Evolutionary conservation across 2,888 invertebrate genomes (phyloP).

Genomic region (Nasonia oneida): DNA sequence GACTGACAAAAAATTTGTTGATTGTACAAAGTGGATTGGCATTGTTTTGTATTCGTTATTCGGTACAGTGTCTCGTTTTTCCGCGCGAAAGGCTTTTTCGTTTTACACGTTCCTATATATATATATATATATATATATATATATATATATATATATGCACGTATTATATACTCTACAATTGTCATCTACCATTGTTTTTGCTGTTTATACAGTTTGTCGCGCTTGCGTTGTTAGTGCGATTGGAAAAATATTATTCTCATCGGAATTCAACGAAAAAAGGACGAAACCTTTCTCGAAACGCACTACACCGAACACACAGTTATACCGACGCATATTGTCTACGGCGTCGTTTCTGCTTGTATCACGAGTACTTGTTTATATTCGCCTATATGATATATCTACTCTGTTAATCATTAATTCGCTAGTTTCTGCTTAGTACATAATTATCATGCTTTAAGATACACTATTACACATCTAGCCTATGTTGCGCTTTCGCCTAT

Average conservation of each 20-base stretch:
- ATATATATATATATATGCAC: constrained; percentile 43
- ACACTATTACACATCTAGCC: constrained; percentile 52
- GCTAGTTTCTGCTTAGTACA: constrained; percentile 35
- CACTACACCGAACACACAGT: not conserved
- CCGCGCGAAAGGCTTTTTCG: constrained; percentile 57
- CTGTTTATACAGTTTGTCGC: constrained; percentile 42
- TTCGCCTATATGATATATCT: constrained; percentile 54
- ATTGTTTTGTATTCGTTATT: not conserved
- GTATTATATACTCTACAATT: constrained; percentile 46
- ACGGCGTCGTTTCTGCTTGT: constrained; percentile 61
- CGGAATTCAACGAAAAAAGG: not conserved
- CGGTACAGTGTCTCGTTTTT: constrained; percentile 34
- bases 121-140: no score
- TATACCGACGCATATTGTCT: constrained; percentile 64
- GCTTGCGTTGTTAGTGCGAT: constrained; percentile 26
- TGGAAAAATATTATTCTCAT: constrained; percentile 17
- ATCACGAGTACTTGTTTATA: constrained; percentile 62
- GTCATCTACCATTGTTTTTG: constrained; percentile 44
- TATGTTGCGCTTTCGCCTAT: constrained; percentile 57
- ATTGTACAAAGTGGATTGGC: constrained; percentile 47
- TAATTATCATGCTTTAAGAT: constrained; percentile 47
- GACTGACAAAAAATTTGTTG: not conserved
- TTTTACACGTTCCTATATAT: constrained; percentile 53
- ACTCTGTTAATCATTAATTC: constrained; percentile 49
- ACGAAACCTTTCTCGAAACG: not conserved